These are phyloP conservation scores for Mus minutoides DNA, from an alignment of 2,797 vertebrate species.

Conservation along the genomic window DNA sequence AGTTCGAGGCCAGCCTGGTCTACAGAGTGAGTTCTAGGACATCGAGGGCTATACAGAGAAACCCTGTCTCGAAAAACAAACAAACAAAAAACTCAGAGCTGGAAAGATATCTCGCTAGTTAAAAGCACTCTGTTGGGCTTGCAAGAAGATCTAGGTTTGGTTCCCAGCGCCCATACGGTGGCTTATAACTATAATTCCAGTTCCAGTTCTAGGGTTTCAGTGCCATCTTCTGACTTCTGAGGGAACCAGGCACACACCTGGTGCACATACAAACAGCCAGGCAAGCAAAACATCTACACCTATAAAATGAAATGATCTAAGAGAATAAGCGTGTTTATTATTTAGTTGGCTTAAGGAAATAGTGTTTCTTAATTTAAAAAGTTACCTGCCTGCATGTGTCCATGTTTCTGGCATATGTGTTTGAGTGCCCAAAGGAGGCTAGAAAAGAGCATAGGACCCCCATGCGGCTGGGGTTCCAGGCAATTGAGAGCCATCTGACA, in stretches of 20 bases:
- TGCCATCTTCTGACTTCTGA: neutral
- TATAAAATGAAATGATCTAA: neutral
- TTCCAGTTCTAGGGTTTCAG: neutral
- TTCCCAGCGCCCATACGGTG: neutral
- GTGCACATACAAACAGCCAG: neutral
- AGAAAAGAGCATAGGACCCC: neutral
- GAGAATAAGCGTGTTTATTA: neutral
- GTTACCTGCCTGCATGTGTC: neutral
- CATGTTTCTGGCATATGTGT: neutral
- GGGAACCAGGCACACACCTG: neutral
- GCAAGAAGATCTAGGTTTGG: neutral
- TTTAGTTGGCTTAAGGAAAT: slow-evolving; percentile 36
- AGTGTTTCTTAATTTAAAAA: neutral
- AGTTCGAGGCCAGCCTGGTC: too few relatives aligned
- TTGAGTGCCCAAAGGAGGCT: neutral
- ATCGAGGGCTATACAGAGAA: too few relatives aligned
- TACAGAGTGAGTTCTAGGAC: too few relatives aligned
- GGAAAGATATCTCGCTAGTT: neutral
- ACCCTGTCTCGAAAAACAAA: neutral
- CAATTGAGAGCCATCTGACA: neutral
- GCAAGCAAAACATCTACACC: neutral
- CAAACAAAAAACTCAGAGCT: neutral
- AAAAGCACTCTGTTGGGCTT: neutral
- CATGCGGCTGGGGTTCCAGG: neutral
- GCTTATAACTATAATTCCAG: too few relatives aligned